A percentile compares a stretch with the other conserved stretches of the same genome.
These are phyloP conservation scores for Psettodes erumei DNA, from an alignment of 2,113 vertebrate genomes.

Conservation along the genomic window DNA sequence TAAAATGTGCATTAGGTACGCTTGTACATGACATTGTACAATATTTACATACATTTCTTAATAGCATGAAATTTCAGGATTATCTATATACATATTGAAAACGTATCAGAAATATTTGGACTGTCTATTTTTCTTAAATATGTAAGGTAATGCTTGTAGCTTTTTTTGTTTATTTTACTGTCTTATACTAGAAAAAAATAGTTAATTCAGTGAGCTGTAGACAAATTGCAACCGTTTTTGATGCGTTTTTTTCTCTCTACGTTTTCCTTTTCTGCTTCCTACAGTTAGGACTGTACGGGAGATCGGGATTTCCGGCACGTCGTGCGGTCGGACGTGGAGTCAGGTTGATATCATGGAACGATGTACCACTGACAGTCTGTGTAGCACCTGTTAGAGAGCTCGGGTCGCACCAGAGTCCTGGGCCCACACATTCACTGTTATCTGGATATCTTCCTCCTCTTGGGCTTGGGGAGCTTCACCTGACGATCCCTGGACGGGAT, in stretches of 20 bases:
- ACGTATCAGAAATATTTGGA: conserved; percentile 99
- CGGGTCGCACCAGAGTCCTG: conserved; percentile 66
- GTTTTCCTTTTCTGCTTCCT: conserved; percentile 48
- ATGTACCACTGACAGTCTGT: conserved; percentile 78
- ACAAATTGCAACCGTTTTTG: conserved; percentile 85
- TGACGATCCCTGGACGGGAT: conserved; percentile 95
- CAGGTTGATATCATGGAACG: conserved; percentile 69
- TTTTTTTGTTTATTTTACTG: conserved; percentile 85
- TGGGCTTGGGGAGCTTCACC: conserved; percentile 96
- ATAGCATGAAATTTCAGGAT: conserved; percentile 96
- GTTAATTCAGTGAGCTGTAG: conserved; percentile 90
- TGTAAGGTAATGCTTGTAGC: conserved; percentile 85
- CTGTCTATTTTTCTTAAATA: conserved; percentile 94
- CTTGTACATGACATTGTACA: conserved; percentile 99
- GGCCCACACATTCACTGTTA: conserved; percentile 94
- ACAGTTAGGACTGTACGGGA: conserved; percentile 80
- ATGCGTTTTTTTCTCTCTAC: conserved; percentile 32
- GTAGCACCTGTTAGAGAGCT: conserved; percentile 81
- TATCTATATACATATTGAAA: conserved; percentile 99
- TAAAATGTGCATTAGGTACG: conserved; percentile 99
- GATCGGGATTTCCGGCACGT: conserved; percentile 88
- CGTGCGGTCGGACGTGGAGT: conserved; percentile 72
- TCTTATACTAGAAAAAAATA: conserved; percentile 94
- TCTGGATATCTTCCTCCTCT: conserved; percentile 99
- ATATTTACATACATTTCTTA: conserved; percentile 95